Conservation (phyloP, 2,797 vertebrate genomes). For the Oreonectes daqikongensis region DNA sequence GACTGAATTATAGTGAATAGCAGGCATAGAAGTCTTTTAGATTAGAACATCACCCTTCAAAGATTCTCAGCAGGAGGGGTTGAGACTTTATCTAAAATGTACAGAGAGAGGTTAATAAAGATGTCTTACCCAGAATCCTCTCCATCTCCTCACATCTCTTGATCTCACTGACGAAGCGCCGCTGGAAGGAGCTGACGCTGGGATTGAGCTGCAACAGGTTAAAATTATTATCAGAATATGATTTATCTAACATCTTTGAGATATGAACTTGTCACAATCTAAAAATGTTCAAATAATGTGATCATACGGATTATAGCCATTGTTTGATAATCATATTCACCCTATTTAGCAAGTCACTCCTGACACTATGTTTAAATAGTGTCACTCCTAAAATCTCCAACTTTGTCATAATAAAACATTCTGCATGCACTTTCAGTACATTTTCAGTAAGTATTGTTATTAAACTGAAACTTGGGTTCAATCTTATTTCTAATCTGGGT, state of each 20-base stretch:
- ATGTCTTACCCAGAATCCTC: constrained; percentile 90
- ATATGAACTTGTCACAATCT: background rate
- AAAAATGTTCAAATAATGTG: too few relatives aligned
- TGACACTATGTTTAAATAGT: too few relatives aligned
- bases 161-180: constrained; percentile 97
- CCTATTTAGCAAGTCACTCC: too few relatives aligned
- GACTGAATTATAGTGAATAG: background rate
- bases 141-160: constrained; percentile 98
- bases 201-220: constrained; percentile 87
- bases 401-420: too few relatives aligned
- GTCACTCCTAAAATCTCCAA: too few relatives aligned
- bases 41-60: background rate
- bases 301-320: background rate
- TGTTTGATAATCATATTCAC: too few relatives aligned
- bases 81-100: background rate
- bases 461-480: too few relatives aligned
- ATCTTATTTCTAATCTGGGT: too few relatives aligned
- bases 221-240: constrained; percentile 27
- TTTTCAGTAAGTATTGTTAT: too few relatives aligned
- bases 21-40: background rate
- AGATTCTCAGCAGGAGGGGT: background rate
- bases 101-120: background rate
- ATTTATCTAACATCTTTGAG: constrained; percentile 9
- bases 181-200: constrained; percentile 92
- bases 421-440: too few relatives aligned